phyloP scores from a whole-genome alignment of 2,797 vertebrate genomes.

The Perodicticus potto region DNA sequence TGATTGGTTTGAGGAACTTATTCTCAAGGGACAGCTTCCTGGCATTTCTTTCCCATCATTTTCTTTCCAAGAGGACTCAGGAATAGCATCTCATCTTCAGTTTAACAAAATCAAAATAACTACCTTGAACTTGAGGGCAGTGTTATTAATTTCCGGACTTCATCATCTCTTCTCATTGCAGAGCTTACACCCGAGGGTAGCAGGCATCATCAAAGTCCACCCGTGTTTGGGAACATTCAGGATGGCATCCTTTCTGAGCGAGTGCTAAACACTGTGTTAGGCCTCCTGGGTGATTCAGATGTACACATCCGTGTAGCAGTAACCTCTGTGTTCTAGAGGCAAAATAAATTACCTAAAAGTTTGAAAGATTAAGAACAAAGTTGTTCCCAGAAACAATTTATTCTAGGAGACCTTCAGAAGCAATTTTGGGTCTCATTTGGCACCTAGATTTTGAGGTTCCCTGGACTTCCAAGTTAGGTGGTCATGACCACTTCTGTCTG shows the following conservation, averaged over 20 bases:
- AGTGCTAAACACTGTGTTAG: not conserved
- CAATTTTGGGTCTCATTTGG: not conserved
- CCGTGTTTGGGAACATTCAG: not conserved
- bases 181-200: not conserved
- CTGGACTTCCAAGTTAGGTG: not conserved
- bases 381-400: not conserved
- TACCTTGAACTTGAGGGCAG: constrained; percentile 46
- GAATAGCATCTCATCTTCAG: constrained; percentile 33
- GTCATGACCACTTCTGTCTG: not conserved
- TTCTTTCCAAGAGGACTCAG: constrained; percentile 10
- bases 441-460: not conserved
- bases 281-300: not conserved
- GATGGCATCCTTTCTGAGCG: not conserved
- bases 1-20: constrained; percentile 59
- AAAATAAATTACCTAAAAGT: not conserved
- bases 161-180: not conserved
- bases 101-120: constrained; percentile 58
- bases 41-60: not conserved
- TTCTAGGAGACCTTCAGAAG: not conserved
- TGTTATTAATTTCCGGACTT: constrained; percentile 57
- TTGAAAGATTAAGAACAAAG: not conserved
- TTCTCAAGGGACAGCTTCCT: constrained; percentile 37
- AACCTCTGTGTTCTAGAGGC: not conserved
- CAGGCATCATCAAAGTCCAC: not conserved
- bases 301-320: not conserved